Base-by-base conservation (phyloP, 2,113 vertebrate genomes). In the Macaca mulatta region DNA sequence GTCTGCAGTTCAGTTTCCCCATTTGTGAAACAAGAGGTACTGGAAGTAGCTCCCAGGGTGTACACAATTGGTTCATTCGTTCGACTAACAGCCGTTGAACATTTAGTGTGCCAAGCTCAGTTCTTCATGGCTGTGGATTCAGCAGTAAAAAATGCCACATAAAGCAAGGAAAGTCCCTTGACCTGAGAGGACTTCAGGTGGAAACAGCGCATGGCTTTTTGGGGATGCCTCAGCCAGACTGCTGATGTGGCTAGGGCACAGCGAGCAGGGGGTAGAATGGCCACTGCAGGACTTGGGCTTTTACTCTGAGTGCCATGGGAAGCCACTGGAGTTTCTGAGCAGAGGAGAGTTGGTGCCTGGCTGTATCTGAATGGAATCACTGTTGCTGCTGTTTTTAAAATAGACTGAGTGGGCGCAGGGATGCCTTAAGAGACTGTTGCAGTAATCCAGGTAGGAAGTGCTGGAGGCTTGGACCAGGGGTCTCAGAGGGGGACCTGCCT, bases 201-300 rank as follows among this genome's bases (percentile, higher is more conserved):
- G 59, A 78, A 78, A 30, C 64, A 7, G 27, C 2, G 40, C 4
- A 0, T 0, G 2, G 22, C 69, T 64, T 55, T 35, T 18, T 0
- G 75, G 17, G 75, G 43, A 32, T 48, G 48, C 27, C 4, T 2
- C 48, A 81, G 43, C 38, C 8, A 12, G 30, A 69, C 30, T 25
- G 52, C 0, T 0, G 12, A 9, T 7, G 4, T 27, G 69, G 8
- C 80, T 9, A 13, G 43, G 67, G 18, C 1, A 5, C 23, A 23
- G 35, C 0, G 6, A 30, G 20, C 0, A 0, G 38, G 30, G 11
- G 30, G 45, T 8, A 25, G 3, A 25, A 23, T 18, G 17, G 22
- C 61, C 45, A 6, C 35, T 2, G 0, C 4, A 10, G 64, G 22
- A 20, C 50, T 10, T 45, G 25, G 70, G 22, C 59, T 70, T 81